Conservation (phyloP, 1,140 invertebrate genomes). For the Neoseiulus cucumeris region DNA sequence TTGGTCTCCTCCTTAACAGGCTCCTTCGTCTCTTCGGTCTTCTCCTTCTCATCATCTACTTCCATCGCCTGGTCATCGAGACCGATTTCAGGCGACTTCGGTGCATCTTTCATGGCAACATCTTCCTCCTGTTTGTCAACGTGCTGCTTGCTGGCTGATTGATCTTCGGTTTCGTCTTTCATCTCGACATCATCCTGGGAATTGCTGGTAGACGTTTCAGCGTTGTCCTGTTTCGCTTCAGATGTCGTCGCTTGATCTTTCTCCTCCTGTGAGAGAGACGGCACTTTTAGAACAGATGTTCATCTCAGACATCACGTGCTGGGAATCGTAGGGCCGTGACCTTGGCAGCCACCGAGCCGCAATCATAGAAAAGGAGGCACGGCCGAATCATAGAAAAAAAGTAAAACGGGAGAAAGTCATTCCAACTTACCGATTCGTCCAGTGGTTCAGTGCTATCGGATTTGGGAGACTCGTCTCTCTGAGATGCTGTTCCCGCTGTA, state of each 20-base stretch:
- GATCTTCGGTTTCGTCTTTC: conserved; percentile 5
- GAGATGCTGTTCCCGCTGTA: background rate
- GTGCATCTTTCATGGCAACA: conserved; percentile 1
- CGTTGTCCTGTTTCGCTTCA: background rate
- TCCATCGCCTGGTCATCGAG: conserved; percentile 10
- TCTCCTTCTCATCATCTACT: background rate
- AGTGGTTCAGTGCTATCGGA: conserved; percentile 5
- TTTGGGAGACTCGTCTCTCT: conserved; percentile 7
- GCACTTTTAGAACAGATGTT: too few species aligned
- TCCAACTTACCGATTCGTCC: conserved; percentile 16
- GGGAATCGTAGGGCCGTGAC: too few species aligned
- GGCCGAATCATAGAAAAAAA: too few species aligned
- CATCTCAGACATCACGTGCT: too few species aligned
- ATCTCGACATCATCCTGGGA: background rate
- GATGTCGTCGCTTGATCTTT: background rate
- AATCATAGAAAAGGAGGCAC: too few species aligned
- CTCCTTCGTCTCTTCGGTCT: conserved; percentile 19
- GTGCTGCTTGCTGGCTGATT: background rate
- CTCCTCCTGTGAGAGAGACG: conserved; percentile 7
- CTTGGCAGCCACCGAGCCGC: too few species aligned
- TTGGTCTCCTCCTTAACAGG: conserved; percentile 21
- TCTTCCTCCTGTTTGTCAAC: background rate
- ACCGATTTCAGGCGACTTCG: conserved; percentile 8
- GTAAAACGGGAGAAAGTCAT: background rate
- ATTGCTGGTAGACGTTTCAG: background rate